Evolutionary conservation across 2,113 vertebrate genomes (phyloP).

Genomic region (Aptenodytes patagonicus): DNA sequence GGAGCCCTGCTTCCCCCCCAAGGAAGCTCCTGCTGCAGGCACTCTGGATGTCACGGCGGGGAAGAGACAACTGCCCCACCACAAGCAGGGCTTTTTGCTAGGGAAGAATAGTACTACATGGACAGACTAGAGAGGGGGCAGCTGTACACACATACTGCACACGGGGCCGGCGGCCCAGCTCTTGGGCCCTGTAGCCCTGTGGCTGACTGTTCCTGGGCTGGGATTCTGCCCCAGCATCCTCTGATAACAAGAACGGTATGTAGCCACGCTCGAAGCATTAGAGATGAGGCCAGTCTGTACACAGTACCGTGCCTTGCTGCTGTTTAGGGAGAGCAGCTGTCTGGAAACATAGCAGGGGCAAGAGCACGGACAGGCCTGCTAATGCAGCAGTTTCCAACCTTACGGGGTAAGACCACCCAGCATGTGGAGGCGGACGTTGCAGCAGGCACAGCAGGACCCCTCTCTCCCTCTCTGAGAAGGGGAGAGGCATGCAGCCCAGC

Average conservation of each 20-base stretch:
- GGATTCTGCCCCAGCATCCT: not conserved
- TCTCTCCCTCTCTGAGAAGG: not conserved
- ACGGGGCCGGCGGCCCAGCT: not conserved
- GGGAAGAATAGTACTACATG: not conserved
- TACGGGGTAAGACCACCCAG: not conserved
- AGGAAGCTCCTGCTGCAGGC: not conserved
- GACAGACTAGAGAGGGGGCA: not conserved
- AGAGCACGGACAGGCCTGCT: not conserved
- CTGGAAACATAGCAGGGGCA: not conserved
- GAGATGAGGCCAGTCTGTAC: not conserved
- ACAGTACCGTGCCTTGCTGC: not conserved
- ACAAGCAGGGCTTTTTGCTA: not conserved
- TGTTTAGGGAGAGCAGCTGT: not conserved
- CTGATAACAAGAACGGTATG: not conserved
- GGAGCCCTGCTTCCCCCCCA: not conserved
- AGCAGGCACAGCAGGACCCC: not conserved
- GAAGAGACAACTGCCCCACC: not conserved
- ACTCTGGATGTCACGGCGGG: not conserved
- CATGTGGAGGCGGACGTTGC: rapidly evolving
- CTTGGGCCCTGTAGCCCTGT: not conserved
- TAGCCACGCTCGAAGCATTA: not conserved
- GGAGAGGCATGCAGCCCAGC: not conserved
- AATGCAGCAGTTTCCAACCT: not conserved
- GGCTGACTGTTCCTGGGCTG: not conserved
- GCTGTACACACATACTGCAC: not conserved